These are phyloP conservation scores for Misgurnus anguillicaudatus DNA, from an alignment of 2,113 vertebrate genomes.

Conservation along the genomic window DNA sequence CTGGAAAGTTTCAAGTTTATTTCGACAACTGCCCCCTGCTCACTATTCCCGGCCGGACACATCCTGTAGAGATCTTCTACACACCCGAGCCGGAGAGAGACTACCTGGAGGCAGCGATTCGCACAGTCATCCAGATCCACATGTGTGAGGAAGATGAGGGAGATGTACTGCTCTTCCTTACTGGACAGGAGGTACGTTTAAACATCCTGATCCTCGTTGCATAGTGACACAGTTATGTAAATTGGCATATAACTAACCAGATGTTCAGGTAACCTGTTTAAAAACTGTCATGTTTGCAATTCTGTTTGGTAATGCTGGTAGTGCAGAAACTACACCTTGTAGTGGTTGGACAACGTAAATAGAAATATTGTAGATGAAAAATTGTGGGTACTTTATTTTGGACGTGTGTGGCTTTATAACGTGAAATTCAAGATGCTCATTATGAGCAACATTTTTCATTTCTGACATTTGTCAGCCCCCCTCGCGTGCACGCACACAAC, in stretches of 20 bases:
- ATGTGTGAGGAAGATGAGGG: slow-evolving; percentile 97
- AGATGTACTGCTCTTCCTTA: slow-evolving; percentile 91
- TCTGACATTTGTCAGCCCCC: slow-evolving; percentile 14
- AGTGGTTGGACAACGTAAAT: not conserved
- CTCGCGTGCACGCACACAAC: not conserved
- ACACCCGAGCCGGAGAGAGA: slow-evolving; percentile 94
- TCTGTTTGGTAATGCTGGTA: too few relatives aligned
- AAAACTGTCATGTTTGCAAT: not conserved
- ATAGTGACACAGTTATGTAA: not conserved
- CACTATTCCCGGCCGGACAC: slow-evolving; percentile 93
- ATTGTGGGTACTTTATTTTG: not conserved
- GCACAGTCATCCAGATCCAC: slow-evolving; percentile 95
- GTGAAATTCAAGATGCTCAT: slow-evolving; percentile 31
- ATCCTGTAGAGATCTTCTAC: slow-evolving; percentile 98
- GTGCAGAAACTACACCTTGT: too few relatives aligned
- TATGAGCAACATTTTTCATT: slow-evolving; percentile 38
- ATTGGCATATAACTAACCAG: not conserved
- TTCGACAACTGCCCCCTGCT: slow-evolving; percentile 94
- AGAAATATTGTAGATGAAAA: not conserved
- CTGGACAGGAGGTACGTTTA: slow-evolving; percentile 89
- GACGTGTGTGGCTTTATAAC: slow-evolving; percentile 8
- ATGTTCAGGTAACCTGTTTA: not conserved
- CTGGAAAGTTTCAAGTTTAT: slow-evolving; percentile 98
- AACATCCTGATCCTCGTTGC: too few relatives aligned
- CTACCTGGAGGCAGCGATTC: slow-evolving; percentile 94